Percentiles rank a stretch among this genome's conserved stretches.
phyloP scores from a whole-genome alignment of 2,113 vertebrate species.

The Asarcornis scutulata region DNA sequence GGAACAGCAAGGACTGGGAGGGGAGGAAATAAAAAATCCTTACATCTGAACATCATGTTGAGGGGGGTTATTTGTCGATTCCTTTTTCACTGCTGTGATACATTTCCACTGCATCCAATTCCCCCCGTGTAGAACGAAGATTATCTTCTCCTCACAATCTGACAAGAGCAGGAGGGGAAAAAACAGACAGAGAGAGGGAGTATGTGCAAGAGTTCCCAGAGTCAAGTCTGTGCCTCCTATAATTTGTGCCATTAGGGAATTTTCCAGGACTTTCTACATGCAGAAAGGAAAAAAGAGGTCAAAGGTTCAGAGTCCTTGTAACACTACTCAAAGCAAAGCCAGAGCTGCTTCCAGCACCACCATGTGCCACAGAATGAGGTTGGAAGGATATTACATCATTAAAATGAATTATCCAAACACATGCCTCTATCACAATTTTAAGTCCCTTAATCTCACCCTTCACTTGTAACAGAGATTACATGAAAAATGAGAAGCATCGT shows the following conservation, averaged over 20 bases:
- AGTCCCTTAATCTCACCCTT: not conserved
- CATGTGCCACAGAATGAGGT: not conserved
- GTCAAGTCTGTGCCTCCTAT: not conserved
- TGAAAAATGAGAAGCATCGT: not conserved
- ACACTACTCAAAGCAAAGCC: not conserved
- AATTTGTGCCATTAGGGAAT: conserved; percentile 59
- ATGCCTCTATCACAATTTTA: not conserved
- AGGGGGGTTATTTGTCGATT: conserved; percentile 22
- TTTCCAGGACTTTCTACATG: conserved; percentile 22
- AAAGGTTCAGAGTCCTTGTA: conserved; percentile 26
- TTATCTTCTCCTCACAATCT: conserved; percentile 56
- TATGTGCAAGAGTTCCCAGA: rapidly evolving
- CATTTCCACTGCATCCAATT: conserved; percentile 35
- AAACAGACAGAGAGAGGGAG: not conserved
- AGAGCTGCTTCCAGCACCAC: not conserved
- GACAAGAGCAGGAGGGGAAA: conserved; percentile 27
- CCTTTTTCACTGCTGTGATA: conserved; percentile 13
- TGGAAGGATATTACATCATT: not conserved
- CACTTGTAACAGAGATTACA: not conserved
- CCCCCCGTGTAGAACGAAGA: conserved; percentile 45
- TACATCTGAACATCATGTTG: not conserved
- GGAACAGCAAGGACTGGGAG: not conserved
- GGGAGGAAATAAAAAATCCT: not conserved
- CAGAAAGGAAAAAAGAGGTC: conserved; percentile 32
- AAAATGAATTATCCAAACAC: not conserved